A percentile compares a stretch with the other conserved stretches of the same genome.
These are phyloP conservation scores for Drosophila bipectinata DNA, from an alignment of 1,140 invertebrate species.

Conservation along the genomic window DNA sequence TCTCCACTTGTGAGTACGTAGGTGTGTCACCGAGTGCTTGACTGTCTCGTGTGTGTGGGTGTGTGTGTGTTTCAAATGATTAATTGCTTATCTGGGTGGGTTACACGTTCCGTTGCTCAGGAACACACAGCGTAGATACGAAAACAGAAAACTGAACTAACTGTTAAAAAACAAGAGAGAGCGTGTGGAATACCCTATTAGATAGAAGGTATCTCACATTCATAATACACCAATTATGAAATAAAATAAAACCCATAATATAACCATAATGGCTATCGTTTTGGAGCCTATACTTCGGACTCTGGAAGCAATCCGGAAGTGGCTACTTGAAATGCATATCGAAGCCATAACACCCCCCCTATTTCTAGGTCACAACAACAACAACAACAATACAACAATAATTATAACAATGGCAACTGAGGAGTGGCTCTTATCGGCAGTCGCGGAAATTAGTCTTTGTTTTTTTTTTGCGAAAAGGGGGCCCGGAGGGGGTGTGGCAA, in stretches of 20 bases:
- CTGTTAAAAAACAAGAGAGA: not conserved
- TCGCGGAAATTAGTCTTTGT: constrained; percentile 40
- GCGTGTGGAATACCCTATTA: not conserved
- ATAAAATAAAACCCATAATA: not conserved
- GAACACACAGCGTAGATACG: constrained; percentile 20
- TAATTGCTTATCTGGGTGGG: constrained; percentile 41
- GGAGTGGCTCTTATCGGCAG: constrained; percentile 38
- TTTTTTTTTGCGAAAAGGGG: constrained; percentile 5
- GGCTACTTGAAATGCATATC: not conserved
- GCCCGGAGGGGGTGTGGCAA: constrained; percentile 6
- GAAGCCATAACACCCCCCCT: not conserved
- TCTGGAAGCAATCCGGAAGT: not conserved
- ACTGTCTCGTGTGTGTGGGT: not conserved
- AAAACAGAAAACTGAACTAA: not conserved
- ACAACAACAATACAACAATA: not conserved
- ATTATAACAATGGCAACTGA: constrained; percentile 30
- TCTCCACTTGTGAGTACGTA: not conserved
- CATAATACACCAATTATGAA: not conserved
- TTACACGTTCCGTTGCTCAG: constrained; percentile 44
- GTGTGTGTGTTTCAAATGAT: constrained; percentile 27
- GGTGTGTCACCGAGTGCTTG: not conserved
- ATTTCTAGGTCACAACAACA: not conserved
- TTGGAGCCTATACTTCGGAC: not conserved
- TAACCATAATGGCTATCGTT: no score
- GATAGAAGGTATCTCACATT: not conserved